Evolutionary conservation across 2,797 vertebrate genomes (phyloP), one percentile per base, ranked within the genome.

Genomic region (Lepilemur ruficaudatus): DNA sequence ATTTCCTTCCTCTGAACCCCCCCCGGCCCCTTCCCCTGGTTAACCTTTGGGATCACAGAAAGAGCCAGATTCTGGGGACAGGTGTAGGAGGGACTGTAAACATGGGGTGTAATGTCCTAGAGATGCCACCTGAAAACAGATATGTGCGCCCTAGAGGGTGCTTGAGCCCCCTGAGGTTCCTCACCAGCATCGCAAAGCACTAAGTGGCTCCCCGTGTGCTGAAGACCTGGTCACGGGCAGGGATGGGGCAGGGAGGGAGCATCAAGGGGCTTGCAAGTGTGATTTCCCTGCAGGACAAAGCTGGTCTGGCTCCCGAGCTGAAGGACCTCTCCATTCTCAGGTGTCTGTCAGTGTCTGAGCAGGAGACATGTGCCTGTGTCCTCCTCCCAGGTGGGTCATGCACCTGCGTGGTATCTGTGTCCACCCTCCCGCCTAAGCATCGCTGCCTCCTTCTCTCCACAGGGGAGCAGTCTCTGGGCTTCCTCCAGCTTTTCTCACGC

Each of bases 331-430:
- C 23, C 17, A 20, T 55, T 72, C 55, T 72, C 61, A 43, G 43
- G 61, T 10, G 12, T n/a, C 12, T 0, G 0, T 13, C 32, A 10
- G 2, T 0, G 0, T 43, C 8, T 82, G 63, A 75, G 55, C 75
- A 43, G 52, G 30, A 85, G 20, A 65, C 4, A 1, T 1, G 12
- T 23, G 35, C 18, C 1, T 1, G 0, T 10, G 23, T 18, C 48
- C 32, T 13, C 43, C 46, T 23, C 28, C 22, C 3, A 17, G 38
- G 46, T 7, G 6, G 5, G 30, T 38, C 20, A 63, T 4, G 5
- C 1, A n/a, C 25, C 7, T 67, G 20, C 5, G 8, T 4, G 28
- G 25, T 61, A 25, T 43, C 59, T 2, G 17, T 1, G 0, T 14
- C 78, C 18, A 7, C 13, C 59, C 22, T 78, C 50, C 81, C 30